Percentiles rank a stretch among this genome's conserved stretches.
phyloP scores from a whole-genome alignment of 2,888 invertebrate species.

The Odontothrips loti region DNA sequence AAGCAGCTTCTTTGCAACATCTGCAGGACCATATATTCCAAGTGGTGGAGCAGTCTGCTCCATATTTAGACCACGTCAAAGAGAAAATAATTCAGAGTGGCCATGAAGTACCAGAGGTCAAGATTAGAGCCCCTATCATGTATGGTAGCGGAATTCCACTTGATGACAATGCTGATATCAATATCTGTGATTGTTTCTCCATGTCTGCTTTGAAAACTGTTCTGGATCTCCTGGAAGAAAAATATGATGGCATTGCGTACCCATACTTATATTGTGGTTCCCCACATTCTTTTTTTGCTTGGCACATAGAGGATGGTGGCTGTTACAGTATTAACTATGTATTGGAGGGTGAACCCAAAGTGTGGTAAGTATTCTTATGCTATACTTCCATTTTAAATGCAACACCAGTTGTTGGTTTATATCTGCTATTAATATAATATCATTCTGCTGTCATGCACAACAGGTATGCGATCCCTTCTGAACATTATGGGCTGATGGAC shows the following conservation, averaged over 20 bases:
- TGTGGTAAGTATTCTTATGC: neutral
- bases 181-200: neutral
- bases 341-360: neutral
- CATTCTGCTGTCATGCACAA: neutral
- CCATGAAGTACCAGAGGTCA: neutral
- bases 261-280: neutral
- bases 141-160: neutral
- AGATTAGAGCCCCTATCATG: neutral
- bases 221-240: neutral
- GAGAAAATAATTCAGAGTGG: neutral
- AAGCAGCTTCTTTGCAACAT: neutral
- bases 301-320: slow-evolving; percentile 8
- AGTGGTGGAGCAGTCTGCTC: neutral
- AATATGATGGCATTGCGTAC: neutral
- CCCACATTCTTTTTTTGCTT: neutral
- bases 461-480: neutral
- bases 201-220: neutral
- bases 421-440: neutral
- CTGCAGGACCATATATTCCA: neutral
- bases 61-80: neutral
- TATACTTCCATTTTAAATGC: neutral
- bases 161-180: neutral
- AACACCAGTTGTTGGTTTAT: neutral
- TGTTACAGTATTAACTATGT: neutral
- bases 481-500: neutral